A percentile compares a stretch with the other conserved stretches of the same genome.
Conservation (phyloP, 2,113 vertebrate genomes). For the Serilophus lunatus region DNA sequence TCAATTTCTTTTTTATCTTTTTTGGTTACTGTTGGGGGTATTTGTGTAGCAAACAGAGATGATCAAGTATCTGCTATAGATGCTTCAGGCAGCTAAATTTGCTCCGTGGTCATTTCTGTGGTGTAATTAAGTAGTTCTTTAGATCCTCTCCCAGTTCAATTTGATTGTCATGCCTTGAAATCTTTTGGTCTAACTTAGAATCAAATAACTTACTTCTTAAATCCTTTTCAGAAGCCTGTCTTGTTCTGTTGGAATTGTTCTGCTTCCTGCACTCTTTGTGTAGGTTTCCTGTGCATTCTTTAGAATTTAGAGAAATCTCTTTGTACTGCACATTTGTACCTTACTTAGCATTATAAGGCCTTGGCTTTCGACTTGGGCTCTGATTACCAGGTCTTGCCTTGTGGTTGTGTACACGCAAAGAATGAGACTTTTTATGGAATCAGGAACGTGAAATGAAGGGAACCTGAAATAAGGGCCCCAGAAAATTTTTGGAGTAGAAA, state of each 20-base stretch:
- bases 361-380: not conserved
- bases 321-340: not conserved
- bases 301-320: not conserved
- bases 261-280: not conserved
- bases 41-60: not conserved
- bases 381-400: not conserved
- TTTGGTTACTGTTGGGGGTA: not conserved
- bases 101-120: not conserved
- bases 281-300: not conserved
- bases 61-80: not conserved
- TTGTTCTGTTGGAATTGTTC: not conserved
- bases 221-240: not conserved
- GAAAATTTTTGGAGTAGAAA: not conserved
- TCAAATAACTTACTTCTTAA: not conserved
- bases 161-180: not conserved
- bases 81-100: not conserved
- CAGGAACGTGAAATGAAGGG: not conserved
- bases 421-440: not conserved
- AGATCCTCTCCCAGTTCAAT: not conserved
- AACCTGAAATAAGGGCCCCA: not conserved
- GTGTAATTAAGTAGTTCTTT: not conserved
- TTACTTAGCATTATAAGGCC: not conserved
- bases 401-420: not conserved
- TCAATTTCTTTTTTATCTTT: not conserved
- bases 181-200: not conserved